phyloP scores from a whole-genome alignment of 2,888 invertebrate species.

The Pseudeuparius sepicola region DNA sequence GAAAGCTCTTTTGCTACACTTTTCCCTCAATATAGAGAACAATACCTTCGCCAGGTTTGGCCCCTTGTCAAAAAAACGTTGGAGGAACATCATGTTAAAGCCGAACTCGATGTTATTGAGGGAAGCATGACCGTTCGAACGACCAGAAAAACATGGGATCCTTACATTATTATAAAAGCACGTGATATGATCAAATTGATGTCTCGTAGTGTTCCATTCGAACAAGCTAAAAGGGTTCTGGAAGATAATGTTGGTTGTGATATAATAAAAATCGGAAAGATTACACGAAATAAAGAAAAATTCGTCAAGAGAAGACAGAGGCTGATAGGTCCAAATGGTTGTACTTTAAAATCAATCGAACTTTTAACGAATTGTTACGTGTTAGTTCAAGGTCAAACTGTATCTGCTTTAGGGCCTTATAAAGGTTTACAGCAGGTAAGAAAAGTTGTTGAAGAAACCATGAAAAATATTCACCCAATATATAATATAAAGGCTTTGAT shows the following conservation, averaged over 20 bases:
- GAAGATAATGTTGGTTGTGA: slow-evolving; percentile 90
- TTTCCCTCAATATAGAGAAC: slow-evolving; percentile 95
- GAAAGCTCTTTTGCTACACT: slow-evolving; percentile 95
- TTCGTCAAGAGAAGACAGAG: slow-evolving; percentile 92
- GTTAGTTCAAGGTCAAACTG: slow-evolving; percentile 94
- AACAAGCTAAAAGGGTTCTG: slow-evolving; percentile 80
- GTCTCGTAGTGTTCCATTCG: slow-evolving; percentile 92
- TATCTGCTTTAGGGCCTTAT: slow-evolving; percentile 92
- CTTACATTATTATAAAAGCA: slow-evolving; percentile 92
- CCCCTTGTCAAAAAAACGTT: slow-evolving; percentile 83
- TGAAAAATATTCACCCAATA: slow-evolving; percentile 98
- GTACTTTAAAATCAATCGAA: slow-evolving; percentile 94
- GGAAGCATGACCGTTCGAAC: slow-evolving; percentile 92
- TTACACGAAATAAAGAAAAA: slow-evolving; percentile 84
- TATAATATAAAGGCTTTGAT: slow-evolving; percentile 95
- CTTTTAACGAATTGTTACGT: slow-evolving; percentile 93
- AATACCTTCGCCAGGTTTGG: slow-evolving; percentile 92
- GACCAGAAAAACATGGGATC: slow-evolving; percentile 97
- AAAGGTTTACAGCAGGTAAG: slow-evolving; percentile 80
- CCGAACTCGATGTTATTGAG: slow-evolving; percentile 86
- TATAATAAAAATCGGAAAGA: slow-evolving; percentile 89
- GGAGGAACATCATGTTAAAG: slow-evolving; percentile 66
- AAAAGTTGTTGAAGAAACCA: slow-evolving; percentile 88
- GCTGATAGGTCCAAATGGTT: slow-evolving; percentile 95
- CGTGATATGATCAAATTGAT: slow-evolving; percentile 91